A percentile compares a stretch with the other conserved stretches of the same genome.
Conservation (phyloP, 2,113 vertebrate species). For the Heterotilapia buettikoferi region DNA sequence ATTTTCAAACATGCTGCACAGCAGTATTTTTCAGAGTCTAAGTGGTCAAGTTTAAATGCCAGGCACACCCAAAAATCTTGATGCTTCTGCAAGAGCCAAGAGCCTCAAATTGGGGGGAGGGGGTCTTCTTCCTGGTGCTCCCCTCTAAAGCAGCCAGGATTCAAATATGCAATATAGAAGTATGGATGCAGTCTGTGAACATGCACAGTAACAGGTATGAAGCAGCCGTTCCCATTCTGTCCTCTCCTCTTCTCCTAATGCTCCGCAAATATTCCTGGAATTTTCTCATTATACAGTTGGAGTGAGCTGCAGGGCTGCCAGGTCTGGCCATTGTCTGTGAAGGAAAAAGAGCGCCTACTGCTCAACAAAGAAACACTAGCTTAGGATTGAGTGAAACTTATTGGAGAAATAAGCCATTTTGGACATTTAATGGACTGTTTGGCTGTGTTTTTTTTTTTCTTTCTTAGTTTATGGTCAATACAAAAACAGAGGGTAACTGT, state of each 20-base stretch:
- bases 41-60: neutral
- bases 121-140: neutral
- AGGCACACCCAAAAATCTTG: constrained; percentile 10
- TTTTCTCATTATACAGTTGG: constrained; percentile 50
- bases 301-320: constrained; percentile 11
- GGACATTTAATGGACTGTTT: neutral
- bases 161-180: neutral
- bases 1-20: neutral
- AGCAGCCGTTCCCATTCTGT: neutral
- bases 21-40: neutral
- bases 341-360: neutral
- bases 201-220: neutral
- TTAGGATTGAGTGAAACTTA: neutral
- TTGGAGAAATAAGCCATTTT: neutral
- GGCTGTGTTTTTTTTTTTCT: neutral
- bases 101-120: neutral
- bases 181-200: neutral
- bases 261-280: constrained; percentile 59
- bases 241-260: neutral
- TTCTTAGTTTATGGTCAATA: neutral
- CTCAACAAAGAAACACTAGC: neutral
- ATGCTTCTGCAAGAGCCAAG: neutral
- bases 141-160: neutral
- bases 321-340: constrained; percentile 9
- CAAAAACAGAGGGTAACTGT: neutral